Base-by-base conservation (phyloP, 2,113 vertebrate species). In the Girardinichthys multiradiatus region DNA sequence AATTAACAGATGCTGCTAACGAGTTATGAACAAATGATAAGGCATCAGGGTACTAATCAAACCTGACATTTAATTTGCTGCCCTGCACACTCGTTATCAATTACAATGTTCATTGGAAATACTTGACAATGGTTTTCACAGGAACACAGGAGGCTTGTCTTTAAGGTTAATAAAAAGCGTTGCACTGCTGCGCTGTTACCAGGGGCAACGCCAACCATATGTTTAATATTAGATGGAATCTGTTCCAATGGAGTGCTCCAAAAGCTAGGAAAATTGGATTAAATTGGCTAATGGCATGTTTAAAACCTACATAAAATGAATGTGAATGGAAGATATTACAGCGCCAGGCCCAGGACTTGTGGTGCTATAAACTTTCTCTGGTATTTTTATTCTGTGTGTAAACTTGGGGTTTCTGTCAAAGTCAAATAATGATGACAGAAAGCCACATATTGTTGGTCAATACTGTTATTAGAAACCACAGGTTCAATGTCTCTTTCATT, bases 241-340 rank as follows among this genome's bases (percentile, higher is more conserved):
- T 93, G 94, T 94, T 94, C 93, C 92, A 92, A 85, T 93, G 91
- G 92, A 95, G 93, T 94, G 91, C 92, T 90, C 87, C 63, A 86
- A 92, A 93, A 94, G 92, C 91, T 91, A 89, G 92, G 91, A 93
- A 93, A 94, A 95, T 94, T 94, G 92, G 92, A 95, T 93, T 94
- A 94, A 95, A 95, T 95, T 95, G 93, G 91, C 93, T 95, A 95
- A 95, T 94, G 90, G 93, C 90, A 94, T 94, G 93, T 94, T 95
- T 94, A 92, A 95, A 94, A 93, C 93, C 92, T 93, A 93, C 88
- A 93, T 92, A 91, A 94, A 95, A 93, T 92, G 88, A 92, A 93
- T 74, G 87, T 83, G 93, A 92, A 94, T 95, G 93, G 93, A 94
- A 93, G 93, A 93, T 91, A 93, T 95, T 94, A 94, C 89, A 71